phyloP scores from a whole-genome alignment of 2,888 invertebrate species.

The Oscheius sp. region DNA sequence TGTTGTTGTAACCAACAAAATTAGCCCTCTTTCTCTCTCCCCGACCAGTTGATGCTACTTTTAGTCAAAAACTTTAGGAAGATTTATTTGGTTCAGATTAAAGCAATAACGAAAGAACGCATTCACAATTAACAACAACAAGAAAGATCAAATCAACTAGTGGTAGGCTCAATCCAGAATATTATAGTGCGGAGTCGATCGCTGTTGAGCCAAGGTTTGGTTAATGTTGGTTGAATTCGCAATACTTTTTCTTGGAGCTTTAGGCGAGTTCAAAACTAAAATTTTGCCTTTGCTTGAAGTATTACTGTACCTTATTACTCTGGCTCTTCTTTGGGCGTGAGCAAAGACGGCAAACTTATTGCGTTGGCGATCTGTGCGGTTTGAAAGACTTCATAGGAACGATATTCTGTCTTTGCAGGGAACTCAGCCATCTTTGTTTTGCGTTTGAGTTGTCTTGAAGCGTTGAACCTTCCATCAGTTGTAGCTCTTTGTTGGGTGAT shows the following conservation, averaged over 20 bases:
- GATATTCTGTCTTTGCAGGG: not conserved
- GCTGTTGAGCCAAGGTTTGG: not conserved
- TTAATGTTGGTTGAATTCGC: not conserved
- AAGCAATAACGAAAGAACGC: too few relatives aligned
- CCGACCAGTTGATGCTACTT: too few relatives aligned
- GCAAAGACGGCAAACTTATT: not conserved
- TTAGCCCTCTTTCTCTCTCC: too few relatives aligned
- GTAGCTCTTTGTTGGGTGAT: not conserved
- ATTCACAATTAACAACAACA: too few relatives aligned
- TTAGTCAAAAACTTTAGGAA: too few relatives aligned
- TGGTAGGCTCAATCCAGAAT: too few relatives aligned
- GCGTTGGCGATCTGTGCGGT: not conserved
- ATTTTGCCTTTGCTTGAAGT: not conserved
- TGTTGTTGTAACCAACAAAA: too few relatives aligned
- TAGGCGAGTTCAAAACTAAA: conserved; percentile 9
- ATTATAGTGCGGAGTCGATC: too few relatives aligned
- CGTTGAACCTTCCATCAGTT: not conserved
- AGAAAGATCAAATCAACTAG: too few relatives aligned
- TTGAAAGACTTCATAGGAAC: conserved; percentile 25
- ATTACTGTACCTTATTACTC: not conserved
- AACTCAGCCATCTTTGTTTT: conserved; percentile 19
- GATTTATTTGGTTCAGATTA: too few relatives aligned
- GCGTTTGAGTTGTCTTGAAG: not conserved
- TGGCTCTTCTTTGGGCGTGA: not conserved
- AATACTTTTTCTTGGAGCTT: not conserved